These are phyloP conservation scores for Acanthopagrus latus DNA, from an alignment of 2,797 vertebrate species.

Conservation along the genomic window DNA sequence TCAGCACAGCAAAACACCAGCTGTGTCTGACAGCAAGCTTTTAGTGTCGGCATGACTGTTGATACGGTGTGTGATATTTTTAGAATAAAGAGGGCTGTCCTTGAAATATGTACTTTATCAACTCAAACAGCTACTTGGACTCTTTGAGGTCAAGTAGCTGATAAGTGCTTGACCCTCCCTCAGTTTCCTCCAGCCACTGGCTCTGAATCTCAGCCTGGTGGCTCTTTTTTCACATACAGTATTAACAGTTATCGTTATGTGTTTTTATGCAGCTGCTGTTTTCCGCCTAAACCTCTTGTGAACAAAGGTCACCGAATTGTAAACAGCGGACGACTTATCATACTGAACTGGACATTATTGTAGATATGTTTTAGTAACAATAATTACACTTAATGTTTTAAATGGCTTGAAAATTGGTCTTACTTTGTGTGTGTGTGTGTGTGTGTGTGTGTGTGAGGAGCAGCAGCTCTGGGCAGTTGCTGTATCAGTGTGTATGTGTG, in stretches of 20 bases:
- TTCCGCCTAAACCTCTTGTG: background rate
- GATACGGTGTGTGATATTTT: background rate
- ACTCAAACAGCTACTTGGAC: background rate
- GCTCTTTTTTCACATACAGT: background rate
- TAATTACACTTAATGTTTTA: background rate
- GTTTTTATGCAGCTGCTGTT: background rate
- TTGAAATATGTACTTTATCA: background rate
- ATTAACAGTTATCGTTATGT: background rate
- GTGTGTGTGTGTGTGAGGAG: background rate
- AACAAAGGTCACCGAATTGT: background rate
- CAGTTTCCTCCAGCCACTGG: background rate
- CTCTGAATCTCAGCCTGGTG: background rate
- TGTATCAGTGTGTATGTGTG: background rate
- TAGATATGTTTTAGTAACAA: background rate
- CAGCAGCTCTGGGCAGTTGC: background rate
- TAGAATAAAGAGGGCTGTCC: background rate
- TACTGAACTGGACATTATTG: background rate
- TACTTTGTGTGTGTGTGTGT: background rate
- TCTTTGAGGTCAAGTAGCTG: slow-evolving; percentile 7
- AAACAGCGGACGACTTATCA: background rate
- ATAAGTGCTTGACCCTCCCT: slow-evolving; percentile 1
- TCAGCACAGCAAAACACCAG: background rate
- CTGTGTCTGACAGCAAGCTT: background rate
- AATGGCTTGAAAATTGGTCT: background rate
- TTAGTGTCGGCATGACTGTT: background rate